Base-by-base conservation (phyloP, 2,113 vertebrate species). In the Guaruba guarouba region DNA sequence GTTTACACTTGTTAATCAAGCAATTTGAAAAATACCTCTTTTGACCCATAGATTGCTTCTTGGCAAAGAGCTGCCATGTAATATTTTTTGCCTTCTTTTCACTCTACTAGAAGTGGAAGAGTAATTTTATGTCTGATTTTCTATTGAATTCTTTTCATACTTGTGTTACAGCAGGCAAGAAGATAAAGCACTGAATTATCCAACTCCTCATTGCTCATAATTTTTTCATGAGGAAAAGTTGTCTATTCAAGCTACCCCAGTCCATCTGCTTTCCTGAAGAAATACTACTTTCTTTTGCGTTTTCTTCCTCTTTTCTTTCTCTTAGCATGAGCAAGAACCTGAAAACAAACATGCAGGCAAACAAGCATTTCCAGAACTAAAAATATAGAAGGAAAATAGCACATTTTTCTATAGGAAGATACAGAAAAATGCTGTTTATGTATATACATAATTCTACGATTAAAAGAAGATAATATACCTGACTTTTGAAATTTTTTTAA, bases 121-220 rank as follows among this genome's bases (percentile, higher is more conserved):
- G 43, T 31, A 93, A 90, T 94, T 96, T 95, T 82, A 62, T 96
- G 82, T 82, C 76, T 93, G 62, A 97, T 95, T 97, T 97, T 67
- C 92, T 93, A 69, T 25, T 93, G 82, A 94, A 95, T 93, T 93
- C 11, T 83, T 93, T 96, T 55, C 73, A 88, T 92, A 64, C 54
- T 87, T 95, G 79, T 54, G 52, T 80, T 88, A 96, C 41, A 80
- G n/a, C 13, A 90, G 44, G 20, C 29, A 86, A 88, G 71, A 90
- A 77, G 44, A 94, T 71, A 93, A 88, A 96, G 81, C 14, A 59
- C 6, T 89, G 52, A 88, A 88, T 88, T 90, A 62, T 31, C 83
- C 82, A 92, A 27, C 16, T 88, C 63, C n/a, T 95, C 33, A 61
- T 43, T 86, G 71, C 70, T 93, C 94, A 71, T 63, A 23, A 66